These are phyloP conservation scores for Andrena marginata DNA, from an alignment of 2,888 invertebrate genomes.

Conservation along the genomic window DNA sequence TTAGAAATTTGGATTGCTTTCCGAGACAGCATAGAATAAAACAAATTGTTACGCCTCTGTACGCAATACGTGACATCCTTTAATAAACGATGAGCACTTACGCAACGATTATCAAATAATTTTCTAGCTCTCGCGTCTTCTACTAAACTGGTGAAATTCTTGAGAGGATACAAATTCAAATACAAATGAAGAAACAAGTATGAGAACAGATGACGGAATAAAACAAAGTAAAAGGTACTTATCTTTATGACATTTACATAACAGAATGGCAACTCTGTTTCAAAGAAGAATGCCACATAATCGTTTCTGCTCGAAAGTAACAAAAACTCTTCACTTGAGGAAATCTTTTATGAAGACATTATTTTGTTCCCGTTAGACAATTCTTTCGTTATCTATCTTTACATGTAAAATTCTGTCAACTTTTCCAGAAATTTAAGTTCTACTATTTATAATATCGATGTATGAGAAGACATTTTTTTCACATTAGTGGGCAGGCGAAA, in stretches of 20 bases:
- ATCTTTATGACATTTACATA: too few relatives aligned
- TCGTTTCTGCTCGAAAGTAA: neutral
- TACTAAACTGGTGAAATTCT: neutral
- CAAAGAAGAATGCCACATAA: too few relatives aligned
- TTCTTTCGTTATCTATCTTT: neutral
- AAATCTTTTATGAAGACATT: neutral
- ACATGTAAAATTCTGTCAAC: neutral
- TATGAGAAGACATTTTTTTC: constrained; percentile 1
- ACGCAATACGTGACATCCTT: neutral
- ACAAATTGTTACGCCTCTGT: constrained; percentile 13
- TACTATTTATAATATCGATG: neutral
- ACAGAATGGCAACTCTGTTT: too few relatives aligned
- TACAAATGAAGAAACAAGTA: too few relatives aligned
- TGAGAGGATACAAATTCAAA: too few relatives aligned
- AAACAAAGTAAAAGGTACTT: too few relatives aligned
- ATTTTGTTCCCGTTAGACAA: neutral
- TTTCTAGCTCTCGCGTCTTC: neutral
- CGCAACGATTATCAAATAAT: neutral
- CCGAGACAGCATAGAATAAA: neutral
- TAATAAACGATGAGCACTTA: neutral
- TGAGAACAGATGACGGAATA: too few relatives aligned
- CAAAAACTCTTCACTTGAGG: neutral
- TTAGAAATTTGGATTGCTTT: constrained; percentile 8
- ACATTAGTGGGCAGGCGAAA: neutral
- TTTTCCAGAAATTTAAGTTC: neutral